phyloP scores from a whole-genome alignment of 2,888 invertebrate species.

The Eudemis profundana region DNA sequence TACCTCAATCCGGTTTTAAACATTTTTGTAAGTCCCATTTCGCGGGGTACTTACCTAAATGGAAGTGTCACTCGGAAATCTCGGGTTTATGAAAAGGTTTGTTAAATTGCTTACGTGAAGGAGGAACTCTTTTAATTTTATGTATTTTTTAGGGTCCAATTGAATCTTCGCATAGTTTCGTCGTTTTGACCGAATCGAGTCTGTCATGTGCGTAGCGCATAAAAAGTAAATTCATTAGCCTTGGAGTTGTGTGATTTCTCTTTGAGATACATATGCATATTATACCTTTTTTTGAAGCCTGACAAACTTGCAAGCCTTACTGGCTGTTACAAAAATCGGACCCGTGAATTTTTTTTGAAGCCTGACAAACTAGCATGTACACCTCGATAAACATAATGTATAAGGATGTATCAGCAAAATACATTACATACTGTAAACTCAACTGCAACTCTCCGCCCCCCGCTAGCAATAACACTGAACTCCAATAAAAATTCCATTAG shows the following conservation, averaged over 20 bases:
- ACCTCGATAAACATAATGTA: neutral
- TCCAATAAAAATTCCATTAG: conserved; percentile 35
- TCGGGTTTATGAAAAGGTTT: conserved; percentile 28
- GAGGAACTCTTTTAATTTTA: neutral
- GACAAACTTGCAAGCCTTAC: too few species aligned
- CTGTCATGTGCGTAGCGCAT: too few species aligned
- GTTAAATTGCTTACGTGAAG: neutral
- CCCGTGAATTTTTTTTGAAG: too few species aligned
- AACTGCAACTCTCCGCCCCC: neutral
- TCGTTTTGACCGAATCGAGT: too few species aligned
- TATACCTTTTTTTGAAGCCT: too few species aligned
- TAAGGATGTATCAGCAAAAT: neutral
- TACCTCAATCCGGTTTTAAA: conserved; percentile 55
- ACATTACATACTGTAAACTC: neutral
- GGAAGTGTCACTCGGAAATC: conserved; percentile 44
- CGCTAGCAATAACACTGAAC: conserved; percentile 16
- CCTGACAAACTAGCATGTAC: neutral
- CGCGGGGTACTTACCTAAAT: conserved; percentile 42
- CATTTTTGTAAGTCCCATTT: conserved; percentile 46
- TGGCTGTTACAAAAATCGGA: too few species aligned
- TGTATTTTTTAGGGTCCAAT: too few species aligned
- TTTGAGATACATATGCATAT: too few species aligned
- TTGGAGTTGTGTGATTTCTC: too few species aligned
- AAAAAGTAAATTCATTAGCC: too few species aligned
- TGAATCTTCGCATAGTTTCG: too few species aligned